Evolutionary conservation across 2,113 vertebrate species (phyloP), one percentile per base, ranked within the genome.

Genomic region (Propithecus coquereli): DNA sequence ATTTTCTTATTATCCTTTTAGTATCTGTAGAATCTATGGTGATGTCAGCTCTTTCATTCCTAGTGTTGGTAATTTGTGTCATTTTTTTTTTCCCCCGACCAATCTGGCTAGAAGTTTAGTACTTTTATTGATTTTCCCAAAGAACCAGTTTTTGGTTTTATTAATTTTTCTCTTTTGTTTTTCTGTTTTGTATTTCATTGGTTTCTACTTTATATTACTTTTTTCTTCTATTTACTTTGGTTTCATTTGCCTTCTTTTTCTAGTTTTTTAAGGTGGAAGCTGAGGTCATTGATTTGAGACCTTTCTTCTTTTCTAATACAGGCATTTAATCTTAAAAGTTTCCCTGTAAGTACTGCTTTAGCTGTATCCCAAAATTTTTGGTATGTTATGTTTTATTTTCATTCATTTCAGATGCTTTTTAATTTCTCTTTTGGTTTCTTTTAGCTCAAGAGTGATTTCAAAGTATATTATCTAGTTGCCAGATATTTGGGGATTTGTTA

Each of bases 401-500:
- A 52, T 52, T 52, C 50, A 52, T 2, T 16, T 52, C 14, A 52
- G 14, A 16, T 52, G 50, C 13, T 52, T 52, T 52, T 52, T 43
- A 84, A 77, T 77, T 93, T 84, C 68, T 5, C 87, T 52, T 54
- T 92, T 80, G 43, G 37, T 93, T 90, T 91, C 18, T 77, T 83
- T 59, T 79, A 52, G 23, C 18, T 9, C 54, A 80, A n/a, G 37
- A 11, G 22, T 88, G n/a, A 90, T 50, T 95, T 73, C 61, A 34
- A 79, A 94, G n/a, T 84, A 0, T 90, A 16, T 82, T 90, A 16
- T 65, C 84, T 94, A n/a, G 63, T 96, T 94, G 37, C 71, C 27
- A 94, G n/a, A 54, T 54, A 85, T 89, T 91, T 70, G 23, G 32
- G 52, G 9, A 70, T 40, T 71, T 90, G 37, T 68, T 57, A 73